A percentile compares a stretch with the other conserved stretches of the same genome.
Conservation (phyloP, 2,888 invertebrate genomes). For the Uropetala carovei region DNA sequence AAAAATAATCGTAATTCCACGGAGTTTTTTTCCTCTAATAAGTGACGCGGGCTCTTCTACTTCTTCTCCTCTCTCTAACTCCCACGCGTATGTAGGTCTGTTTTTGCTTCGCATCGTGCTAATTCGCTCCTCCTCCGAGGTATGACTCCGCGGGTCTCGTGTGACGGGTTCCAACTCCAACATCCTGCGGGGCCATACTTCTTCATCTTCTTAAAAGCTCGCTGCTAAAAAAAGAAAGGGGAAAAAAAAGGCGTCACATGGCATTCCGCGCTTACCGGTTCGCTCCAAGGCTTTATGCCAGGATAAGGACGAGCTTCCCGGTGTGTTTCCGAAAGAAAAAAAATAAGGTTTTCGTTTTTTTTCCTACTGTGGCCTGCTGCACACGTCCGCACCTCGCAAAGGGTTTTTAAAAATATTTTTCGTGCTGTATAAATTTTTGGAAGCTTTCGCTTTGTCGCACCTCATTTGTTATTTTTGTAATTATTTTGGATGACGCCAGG, state of each 20-base stretch:
- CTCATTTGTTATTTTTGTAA: too few relatives aligned
- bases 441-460: not conserved
- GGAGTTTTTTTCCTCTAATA: too few relatives aligned
- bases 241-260: conserved; percentile 23
- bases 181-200: not conserved
- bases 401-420: too few relatives aligned
- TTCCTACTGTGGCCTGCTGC: not conserved
- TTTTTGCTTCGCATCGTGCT: not conserved
- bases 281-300: conserved; percentile 55
- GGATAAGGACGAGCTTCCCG: conserved; percentile 53
- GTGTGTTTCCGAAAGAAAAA: conserved; percentile 27
- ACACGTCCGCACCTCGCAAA: not conserved
- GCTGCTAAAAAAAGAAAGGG: not conserved
- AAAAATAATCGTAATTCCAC: too few relatives aligned
- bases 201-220: too few relatives aligned
- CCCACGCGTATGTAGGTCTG: not conserved
- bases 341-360: not conserved
- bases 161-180: not conserved
- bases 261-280: conserved; percentile 41
- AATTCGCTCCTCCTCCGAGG: not conserved
- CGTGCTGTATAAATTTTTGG: too few relatives aligned
- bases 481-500: too few relatives aligned
- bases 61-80: not conserved
- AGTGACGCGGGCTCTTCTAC: not conserved
- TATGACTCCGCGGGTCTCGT: not conserved